Evolutionary conservation across 2,113 vertebrate species (phyloP), one percentile per base, ranked within the genome.

Genomic region (Tautogolabrus adspersus): DNA sequence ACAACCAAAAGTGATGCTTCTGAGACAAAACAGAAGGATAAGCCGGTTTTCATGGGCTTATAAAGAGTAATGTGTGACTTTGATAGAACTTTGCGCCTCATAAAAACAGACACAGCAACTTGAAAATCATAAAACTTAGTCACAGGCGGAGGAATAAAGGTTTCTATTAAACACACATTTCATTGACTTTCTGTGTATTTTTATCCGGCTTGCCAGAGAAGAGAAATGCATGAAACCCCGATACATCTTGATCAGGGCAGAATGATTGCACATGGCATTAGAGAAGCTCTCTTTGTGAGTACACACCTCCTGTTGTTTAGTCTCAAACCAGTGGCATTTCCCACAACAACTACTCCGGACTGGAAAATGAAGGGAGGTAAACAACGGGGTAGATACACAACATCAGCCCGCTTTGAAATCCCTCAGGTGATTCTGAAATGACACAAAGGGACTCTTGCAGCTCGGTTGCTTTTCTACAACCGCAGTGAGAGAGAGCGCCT

Each of bases 311-410:
- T 61, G 86, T 86, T 85, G 88, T 61, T 21, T 23, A 3, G 56
- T 91, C 83, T 84, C 76, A 83, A 82, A 83, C 84, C 62, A 54
- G 55, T 88, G 89, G 84, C 84, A 79, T 88, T 90, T 88, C 65
- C 78, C 40, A 66, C 38, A 85, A 89, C 75, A 88, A 80, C 70
- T 72, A 64, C 64, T 63, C 64, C 47, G 72, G 58, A 72, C 52
- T 66, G 47, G 72, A 82, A 70, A 85, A 66, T 73, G 73, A 75
- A 77, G 71, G 74, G 66, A 44, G 82, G 75, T 66, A 79, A 90
- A 90, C 83, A 87, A 85, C 87, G 15, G 26, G 57, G 77, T 37
- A 47, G 57, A 69, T 42, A 34, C 80, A 77, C 80, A 77, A 77
- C 70, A 84, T 66, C 40, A 3, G 42, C 16, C 10, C 9, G 18